Evolutionary conservation across 2,888 invertebrate species (phyloP).

Genomic region (Lamproptera curius): DNA sequence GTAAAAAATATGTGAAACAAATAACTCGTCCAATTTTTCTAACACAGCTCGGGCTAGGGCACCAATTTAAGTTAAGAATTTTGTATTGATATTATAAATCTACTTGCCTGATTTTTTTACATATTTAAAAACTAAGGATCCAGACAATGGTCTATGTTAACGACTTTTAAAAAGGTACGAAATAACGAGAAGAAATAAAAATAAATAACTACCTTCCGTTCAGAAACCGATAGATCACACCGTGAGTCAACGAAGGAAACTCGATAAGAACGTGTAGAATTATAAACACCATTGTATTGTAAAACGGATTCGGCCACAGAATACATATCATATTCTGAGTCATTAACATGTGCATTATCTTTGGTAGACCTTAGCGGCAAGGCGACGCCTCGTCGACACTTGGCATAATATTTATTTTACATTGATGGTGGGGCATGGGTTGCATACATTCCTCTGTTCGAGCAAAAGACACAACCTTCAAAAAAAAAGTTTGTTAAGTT

Average conservation of each 20-base stretch:
- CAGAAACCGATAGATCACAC: slow-evolving; percentile 20
- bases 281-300: slow-evolving; percentile 51
- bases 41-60: no score
- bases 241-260: slow-evolving; percentile 45
- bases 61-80: no score
- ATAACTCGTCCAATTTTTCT: no score
- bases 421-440: slow-evolving; percentile 6
- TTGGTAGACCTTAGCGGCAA: slow-evolving; percentile 15
- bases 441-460: slow-evolving; percentile 18
- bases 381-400: slow-evolving; percentile 13
- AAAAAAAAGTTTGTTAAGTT: no score
- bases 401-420: slow-evolving; percentile 18
- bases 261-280: slow-evolving; percentile 39
- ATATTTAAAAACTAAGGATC: no score
- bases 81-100: no score
- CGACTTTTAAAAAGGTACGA: no score
- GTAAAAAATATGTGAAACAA: no score
- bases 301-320: slow-evolving; percentile 32
- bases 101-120: no score
- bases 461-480: no score
- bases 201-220: slow-evolving; percentile 25
- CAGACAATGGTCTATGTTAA: no score
- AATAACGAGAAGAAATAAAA: neutral
- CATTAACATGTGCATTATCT: slow-evolving; percentile 28
- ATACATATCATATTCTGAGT: slow-evolving; percentile 26